These are phyloP conservation scores for Zaprionus inermis DNA, from an alignment of 1,140 invertebrate species.

Conservation along the genomic window DNA sequence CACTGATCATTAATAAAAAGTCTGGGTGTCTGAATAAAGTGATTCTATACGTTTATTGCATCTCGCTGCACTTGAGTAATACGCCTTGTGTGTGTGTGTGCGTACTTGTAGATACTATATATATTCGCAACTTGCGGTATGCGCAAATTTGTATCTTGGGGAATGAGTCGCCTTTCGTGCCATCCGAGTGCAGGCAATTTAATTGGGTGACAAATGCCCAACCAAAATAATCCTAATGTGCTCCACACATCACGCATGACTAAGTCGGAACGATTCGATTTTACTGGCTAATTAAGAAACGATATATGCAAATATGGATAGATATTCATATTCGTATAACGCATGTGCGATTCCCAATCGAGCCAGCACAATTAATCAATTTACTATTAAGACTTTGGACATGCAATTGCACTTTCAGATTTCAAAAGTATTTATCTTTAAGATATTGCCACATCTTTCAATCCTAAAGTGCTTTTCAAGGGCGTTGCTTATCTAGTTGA, in stretches of 20 bases:
- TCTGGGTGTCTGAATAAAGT: constrained; percentile 59
- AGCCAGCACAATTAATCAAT: constrained; percentile 74
- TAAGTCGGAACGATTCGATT: constrained; percentile 79
- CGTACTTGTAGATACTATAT: neutral
- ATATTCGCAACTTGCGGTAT: constrained; percentile 13
- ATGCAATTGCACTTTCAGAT: neutral
- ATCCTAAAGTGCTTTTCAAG: too few species aligned
- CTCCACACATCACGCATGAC: constrained; percentile 75
- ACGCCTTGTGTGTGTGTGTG: constrained; percentile 3
- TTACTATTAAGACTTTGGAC: constrained; percentile 9
- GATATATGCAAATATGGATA: constrained; percentile 44
- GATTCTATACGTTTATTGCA: constrained; percentile 63
- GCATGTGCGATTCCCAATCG: constrained; percentile 71
- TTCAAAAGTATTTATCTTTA: neutral
- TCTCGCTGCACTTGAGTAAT: constrained; percentile 63
- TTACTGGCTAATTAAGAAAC: constrained; percentile 79
- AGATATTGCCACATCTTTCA: neutral
- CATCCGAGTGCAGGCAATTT: constrained; percentile 63
- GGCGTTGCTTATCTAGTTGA: too few species aligned
- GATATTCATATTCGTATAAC: constrained; percentile 41
- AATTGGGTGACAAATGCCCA: constrained; percentile 81
- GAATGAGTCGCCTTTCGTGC: constrained; percentile 36
- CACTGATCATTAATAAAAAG: constrained; percentile 81
- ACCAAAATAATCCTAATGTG: constrained; percentile 71
- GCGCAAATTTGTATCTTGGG: constrained; percentile 9